Percentiles rank a stretch among this genome's conserved stretches.
Conservation (phyloP, 2,888 invertebrate genomes). For the Cordylochernes scorpioides region DNA sequence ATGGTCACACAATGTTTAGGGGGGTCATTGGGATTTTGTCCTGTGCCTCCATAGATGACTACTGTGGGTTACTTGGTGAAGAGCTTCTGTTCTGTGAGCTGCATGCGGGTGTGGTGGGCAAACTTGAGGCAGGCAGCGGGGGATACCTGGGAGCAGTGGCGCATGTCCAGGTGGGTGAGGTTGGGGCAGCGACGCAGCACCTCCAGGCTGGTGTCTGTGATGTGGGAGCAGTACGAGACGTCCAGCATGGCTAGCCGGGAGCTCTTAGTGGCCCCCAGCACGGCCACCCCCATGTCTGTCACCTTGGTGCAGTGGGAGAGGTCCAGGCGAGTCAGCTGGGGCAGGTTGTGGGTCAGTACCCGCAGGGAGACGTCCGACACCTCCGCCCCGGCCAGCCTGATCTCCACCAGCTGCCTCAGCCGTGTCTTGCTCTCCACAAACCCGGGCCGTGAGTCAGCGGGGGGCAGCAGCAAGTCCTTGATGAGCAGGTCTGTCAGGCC, state of each 20-base stretch:
- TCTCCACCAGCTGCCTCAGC: conserved; percentile 41
- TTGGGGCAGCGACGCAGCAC: conserved; percentile 26
- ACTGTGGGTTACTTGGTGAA: too few relatives aligned
- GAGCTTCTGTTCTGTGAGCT: too few relatives aligned
- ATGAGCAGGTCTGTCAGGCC: conserved; percentile 57
- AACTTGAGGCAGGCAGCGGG: conserved; percentile 15
- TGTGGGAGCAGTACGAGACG: conserved; percentile 38
- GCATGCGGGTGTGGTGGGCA: conserved; percentile 12
- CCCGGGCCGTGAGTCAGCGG: conserved; percentile 49
- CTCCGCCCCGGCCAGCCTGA: conserved; percentile 48
- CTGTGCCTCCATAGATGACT: too few relatives aligned
- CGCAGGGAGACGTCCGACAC: conserved; percentile 58
- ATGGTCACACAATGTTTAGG: too few relatives aligned
- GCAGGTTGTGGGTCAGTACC: conserved; percentile 20
- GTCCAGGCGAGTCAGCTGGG: conserved; percentile 38
- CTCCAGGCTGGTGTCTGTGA: conserved; percentile 45
- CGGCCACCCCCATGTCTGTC: conserved; percentile 68
- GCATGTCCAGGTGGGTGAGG: conserved; percentile 15
- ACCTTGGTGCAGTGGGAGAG: conserved; percentile 60
- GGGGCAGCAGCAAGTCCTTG: conserved; percentile 56
- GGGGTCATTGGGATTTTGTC: too few relatives aligned
- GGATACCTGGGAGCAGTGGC: conserved; percentile 16
- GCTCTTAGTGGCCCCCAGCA: conserved; percentile 47
- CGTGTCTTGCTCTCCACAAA: conserved; percentile 40
- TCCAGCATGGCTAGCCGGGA: conserved; percentile 40